Evolutionary conservation across 2,888 invertebrate genomes (phyloP).

Genomic region (Hylaea fasciaria): DNA sequence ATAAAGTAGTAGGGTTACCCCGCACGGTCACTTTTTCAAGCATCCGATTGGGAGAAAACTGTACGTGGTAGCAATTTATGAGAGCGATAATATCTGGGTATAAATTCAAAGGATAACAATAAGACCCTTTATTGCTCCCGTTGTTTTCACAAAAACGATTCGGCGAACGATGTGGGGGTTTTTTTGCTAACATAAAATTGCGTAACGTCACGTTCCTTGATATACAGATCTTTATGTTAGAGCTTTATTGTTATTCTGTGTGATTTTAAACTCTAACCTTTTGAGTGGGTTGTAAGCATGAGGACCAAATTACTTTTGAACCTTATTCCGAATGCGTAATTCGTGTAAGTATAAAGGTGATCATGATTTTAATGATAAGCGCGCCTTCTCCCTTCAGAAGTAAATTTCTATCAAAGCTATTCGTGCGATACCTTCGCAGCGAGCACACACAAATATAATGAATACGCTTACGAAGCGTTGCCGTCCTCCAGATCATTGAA

Average conservation of each 20-base stretch:
- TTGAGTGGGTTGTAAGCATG: conserved; percentile 33
- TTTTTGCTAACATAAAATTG: conserved; percentile 76
- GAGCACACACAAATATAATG: conserved; percentile 74
- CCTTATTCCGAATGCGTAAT: conserved; percentile 31
- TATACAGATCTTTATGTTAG: conserved; percentile 69
- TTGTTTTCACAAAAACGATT: conserved; percentile 83
- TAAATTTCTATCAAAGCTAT: conserved; percentile 45
- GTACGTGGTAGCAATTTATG: conserved; percentile 79
- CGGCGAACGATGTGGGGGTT: conserved; percentile 66
- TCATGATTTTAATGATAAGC: conserved; percentile 38
- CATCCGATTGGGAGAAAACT: conserved; percentile 69
- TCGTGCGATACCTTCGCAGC: conserved; percentile 50
- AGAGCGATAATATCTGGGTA: conserved; percentile 81
- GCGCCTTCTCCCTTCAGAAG: conserved; percentile 29
- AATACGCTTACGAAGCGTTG: conserved; percentile 80
- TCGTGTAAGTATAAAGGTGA: conserved; percentile 29
- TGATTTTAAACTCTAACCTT: conserved; percentile 37
- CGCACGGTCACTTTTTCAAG: conserved; percentile 69
- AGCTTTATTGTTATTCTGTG: conserved; percentile 57
- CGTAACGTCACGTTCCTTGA: conserved; percentile 72
- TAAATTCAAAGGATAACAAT: conserved; percentile 84
- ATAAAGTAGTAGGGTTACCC: conserved; percentile 58
- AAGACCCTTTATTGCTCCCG: conserved; percentile 81
- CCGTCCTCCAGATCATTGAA: conserved; percentile 80
- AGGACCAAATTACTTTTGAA: conserved; percentile 24